Evolutionary conservation across 2,888 invertebrate species (phyloP), one percentile per base, ranked within the genome.

Genomic region (Colostygia pectinataria): DNA sequence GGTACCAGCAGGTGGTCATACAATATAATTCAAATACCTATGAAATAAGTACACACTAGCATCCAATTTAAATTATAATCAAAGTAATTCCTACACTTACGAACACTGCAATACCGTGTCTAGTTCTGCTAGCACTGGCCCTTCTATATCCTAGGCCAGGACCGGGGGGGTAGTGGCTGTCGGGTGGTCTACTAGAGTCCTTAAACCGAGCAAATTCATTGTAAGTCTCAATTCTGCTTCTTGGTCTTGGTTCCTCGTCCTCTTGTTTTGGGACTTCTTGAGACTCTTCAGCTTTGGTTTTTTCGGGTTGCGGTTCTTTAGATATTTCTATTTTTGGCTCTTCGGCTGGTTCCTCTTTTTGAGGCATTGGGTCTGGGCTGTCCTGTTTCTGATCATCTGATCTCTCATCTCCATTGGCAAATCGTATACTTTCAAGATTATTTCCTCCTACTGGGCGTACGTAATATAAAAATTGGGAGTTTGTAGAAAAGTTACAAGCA

Each of bases 101-200:
- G 32, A 53, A 42, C 5, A 53, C n/a, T 34, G 10, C n/a, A 34
- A 20, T 15, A 47, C 28, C 59, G 4, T 37, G 2, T 29, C 33
- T 49, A 5, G 23, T 1, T 1, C n/a, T 12, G 2, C 34, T 32
- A 8, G 48, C 53, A 20, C 40, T 24, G 8, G 59, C 61, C 5
- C 66, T 48, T 8, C 47, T 55, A 12, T 54, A 55, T 1, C 58
- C 59, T 13, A 45, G 49, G 0, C 56, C 63, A 2, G 67, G 68
- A 4, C 60, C 68, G 3, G 71, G 55, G 0, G 61, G 63, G 13
- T 76, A 74, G 39, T 80, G 74, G 10, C 71, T 74, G 4, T 79
- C 78, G 8, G 77, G 74, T 1, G 77, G 79, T 56, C 78, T 63
- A 29, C 61, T 77, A 0, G 63, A 64, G 37, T 79, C 65, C 33